Evolutionary conservation across 2,888 invertebrate genomes (phyloP).

Genomic region (Platycheirus rosarum): DNA sequence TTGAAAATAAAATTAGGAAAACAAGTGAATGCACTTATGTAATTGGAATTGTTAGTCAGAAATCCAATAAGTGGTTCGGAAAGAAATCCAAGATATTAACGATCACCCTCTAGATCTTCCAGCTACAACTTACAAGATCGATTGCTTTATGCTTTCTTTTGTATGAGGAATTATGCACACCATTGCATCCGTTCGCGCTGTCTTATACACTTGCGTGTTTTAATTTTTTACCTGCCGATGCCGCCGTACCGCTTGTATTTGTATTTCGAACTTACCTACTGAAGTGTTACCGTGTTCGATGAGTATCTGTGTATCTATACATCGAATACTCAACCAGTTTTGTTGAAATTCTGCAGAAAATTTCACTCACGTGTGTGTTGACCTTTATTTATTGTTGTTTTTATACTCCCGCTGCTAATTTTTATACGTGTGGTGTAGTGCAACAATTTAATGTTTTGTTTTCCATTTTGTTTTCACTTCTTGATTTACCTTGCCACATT

Average conservation of each 20-base stretch:
- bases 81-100: constrained; percentile 8
- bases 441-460: constrained; percentile 22
- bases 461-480: constrained; percentile 52
- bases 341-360: constrained; percentile 58
- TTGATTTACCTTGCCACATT: constrained; percentile 13
- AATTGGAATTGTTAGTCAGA: background rate
- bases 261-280: constrained; percentile 10
- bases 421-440: constrained; percentile 19
- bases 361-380: constrained; percentile 73
- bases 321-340: constrained; percentile 60
- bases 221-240: constrained; percentile 59
- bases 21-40: too few relatives aligned
- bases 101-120: background rate
- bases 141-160: constrained; percentile 7
- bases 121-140: constrained; percentile 1
- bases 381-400: constrained; percentile 62
- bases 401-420: constrained; percentile 38
- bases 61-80: background rate
- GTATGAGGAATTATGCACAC: constrained; percentile 19
- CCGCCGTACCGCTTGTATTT: constrained; percentile 3
- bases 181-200: constrained; percentile 5
- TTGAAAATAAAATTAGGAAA: background rate
- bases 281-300: constrained; percentile 46
- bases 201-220: constrained; percentile 16
- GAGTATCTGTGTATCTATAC: constrained; percentile 30